phyloP scores from a whole-genome alignment of 2,113 vertebrate species.

The Bos taurus region DNA sequence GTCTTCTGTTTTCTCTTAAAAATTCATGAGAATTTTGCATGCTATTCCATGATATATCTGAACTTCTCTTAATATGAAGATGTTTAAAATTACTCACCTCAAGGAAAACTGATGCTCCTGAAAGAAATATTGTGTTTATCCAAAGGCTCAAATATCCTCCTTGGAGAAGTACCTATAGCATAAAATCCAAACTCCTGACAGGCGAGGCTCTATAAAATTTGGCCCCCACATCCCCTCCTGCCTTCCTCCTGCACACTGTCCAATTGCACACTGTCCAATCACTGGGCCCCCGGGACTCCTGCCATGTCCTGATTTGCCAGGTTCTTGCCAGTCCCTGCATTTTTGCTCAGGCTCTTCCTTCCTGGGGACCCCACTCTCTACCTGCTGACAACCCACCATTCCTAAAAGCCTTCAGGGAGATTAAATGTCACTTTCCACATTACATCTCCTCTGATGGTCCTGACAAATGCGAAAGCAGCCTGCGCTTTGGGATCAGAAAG shows the following conservation, averaged over 20 bases:
- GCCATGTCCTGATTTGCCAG: background rate
- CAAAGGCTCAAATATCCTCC: background rate
- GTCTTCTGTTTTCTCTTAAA: slow-evolving; percentile 38
- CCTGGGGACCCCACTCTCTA: background rate
- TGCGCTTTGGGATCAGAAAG: background rate
- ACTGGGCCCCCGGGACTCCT: background rate
- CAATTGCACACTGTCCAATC: background rate
- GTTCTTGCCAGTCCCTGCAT: background rate
- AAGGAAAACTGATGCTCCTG: slow-evolving; percentile 21
- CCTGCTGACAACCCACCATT: background rate
- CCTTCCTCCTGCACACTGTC: background rate
- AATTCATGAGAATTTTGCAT: slow-evolving; percentile 41
- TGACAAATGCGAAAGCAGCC: background rate
- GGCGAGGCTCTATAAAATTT: background rate
- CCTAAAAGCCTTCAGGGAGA: background rate
- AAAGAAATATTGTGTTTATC: slow-evolving; percentile 22
- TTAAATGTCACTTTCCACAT: background rate
- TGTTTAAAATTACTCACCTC: slow-evolving; percentile 46
- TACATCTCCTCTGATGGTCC: background rate
- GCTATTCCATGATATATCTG: background rate
- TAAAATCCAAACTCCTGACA: background rate
- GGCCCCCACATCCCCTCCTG: background rate
- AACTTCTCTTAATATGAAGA: slow-evolving; percentile 50
- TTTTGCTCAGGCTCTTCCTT: background rate
- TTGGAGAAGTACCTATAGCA: background rate